Base-by-base conservation (phyloP, 2,113 vertebrate species). In the Xiphophorus hellerii region DNA sequence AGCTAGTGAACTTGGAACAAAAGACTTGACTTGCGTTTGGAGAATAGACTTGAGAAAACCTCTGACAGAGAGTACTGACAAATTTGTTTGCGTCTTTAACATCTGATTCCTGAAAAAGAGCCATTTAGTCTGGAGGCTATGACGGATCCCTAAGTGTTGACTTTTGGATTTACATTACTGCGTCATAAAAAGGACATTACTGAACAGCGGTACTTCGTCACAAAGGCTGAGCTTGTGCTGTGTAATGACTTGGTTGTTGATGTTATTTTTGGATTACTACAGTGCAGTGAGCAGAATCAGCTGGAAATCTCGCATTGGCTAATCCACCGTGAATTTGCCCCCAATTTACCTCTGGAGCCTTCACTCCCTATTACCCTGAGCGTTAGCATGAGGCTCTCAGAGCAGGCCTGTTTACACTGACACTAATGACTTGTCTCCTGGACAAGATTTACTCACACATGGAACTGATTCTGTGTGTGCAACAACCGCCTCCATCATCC, bases 391-490 rank as follows among this genome's bases (percentile, higher is more conserved):
- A 82, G 72, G 22, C 65, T 29, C 64, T 44, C 33, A 35, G 75
- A 68, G 69, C 20, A 2, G 54, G 63, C 76, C 77, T 83, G 83
- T 84, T 84, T 83, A 84, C 83, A 67, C 81, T 60, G 48, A 82
- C 70, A 60, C 42, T 76, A 65, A 80, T 68, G 74, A 75, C 82
- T 84, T 67, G 76, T 83, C 84, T 73, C 60, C 44, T 9, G 54
- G 69, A 80, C 74, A 61, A 20, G 14, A 48, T 75, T n/a, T 62
- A 4, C 81, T 71, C 83, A 91, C 89, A 92, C 79, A 74, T 91
- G 88, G 82, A 91, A 87, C 69, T 48, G 5, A 87, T 91, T 83
- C 62, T 54, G 5, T 66, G 73, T 54, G 44, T 11, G 54, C 78
- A 58, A 62, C 62, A 44, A 73, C 69, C 62, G 70, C 48, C 71